Evolutionary conservation across 64 coral and sea anemone genomes (phyloP), one percentile per base, ranked within the genome.

Genomic region (Stichodactyla helianthus): DNA sequence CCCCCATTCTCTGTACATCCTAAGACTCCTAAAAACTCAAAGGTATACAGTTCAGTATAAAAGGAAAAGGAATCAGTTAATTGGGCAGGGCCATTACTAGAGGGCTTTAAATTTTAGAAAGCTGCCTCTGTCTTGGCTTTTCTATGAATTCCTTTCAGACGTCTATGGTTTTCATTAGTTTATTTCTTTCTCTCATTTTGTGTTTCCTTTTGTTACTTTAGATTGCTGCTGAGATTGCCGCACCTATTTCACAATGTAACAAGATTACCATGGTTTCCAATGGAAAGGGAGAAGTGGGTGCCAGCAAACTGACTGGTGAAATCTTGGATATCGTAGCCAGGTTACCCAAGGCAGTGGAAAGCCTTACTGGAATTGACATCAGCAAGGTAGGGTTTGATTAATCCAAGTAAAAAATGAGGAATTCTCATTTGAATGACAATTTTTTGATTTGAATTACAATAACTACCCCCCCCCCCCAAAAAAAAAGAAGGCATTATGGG

Each of bases 241-340:
- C 97, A 23, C 97, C 97, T 16, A 52, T 99, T 7, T 76, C 87
- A 28, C 87, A 88, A 68, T 92, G 90, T 53, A 94, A 99, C 79
- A 99, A 99, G 91, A 99, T 99, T 53, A 92, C 93, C 7, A 99
- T 99, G 97, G 97, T 99, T 5, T 99, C 97, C 9, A 99, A 99
- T 86, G 97, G 97, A 6, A 87, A 91, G 82, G 91, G 97, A 80
- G 97, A 99, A 52, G 59, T 99, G 20, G 97, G 97, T 23, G 97
- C 97, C 10, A 82, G 90, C 54, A 99, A 99, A 81, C 88, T 98
- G 4, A 98, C 96, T 77, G 82, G 93, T 13, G 96, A 98, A 77
- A 94, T 98, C 82, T 87, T 98, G 70, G 86, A 93, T 14, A 98
- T 98, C 52, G 90, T 98, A 16, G 84, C 96, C 54, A 98, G 92